A percentile compares a stretch with the other conserved stretches of the same genome.
Conservation (phyloP, 64 coral and sea anemone species). For the Orbicella faveolata region DNA sequence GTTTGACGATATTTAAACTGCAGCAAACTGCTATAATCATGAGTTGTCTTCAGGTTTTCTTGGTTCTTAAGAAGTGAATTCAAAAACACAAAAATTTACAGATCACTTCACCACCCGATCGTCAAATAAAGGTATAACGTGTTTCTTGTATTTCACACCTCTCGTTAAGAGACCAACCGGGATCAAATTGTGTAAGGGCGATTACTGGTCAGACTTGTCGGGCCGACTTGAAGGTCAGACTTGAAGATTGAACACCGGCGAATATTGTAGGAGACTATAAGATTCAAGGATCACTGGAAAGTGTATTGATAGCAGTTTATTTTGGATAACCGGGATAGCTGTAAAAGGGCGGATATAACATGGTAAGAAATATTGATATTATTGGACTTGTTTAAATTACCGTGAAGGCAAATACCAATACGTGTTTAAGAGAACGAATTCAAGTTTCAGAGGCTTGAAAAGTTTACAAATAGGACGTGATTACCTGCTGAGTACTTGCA, state of each 20-base stretch:
- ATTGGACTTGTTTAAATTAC: no score
- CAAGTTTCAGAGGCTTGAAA: no score
- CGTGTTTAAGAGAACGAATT: no score
- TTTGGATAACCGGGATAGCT: no score
- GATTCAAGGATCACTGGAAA: not conserved
- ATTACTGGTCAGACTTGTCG: not conserved
- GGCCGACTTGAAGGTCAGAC: not conserved
- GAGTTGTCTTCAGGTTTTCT: not conserved
- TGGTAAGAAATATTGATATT: no score
- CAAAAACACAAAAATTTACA: not conserved
- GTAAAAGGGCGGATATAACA: no score
- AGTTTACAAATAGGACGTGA: no score
- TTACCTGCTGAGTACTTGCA: no score
- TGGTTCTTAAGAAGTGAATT: not conserved
- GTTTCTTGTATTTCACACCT: slow-evolving; percentile 1
- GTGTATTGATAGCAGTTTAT: no score
- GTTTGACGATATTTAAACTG: no score
- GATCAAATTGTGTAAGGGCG: not conserved
- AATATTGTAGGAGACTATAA: not conserved
- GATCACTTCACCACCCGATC: not conserved
- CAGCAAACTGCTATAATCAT: no score
- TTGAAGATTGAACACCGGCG: not conserved
- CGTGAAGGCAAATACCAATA: no score
- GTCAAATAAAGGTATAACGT: not conserved
- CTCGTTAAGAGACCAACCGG: not conserved